These are phyloP conservation scores for Coendou prehensilis DNA, from an alignment of 2,797 vertebrate genomes.

Conservation along the genomic window DNA sequence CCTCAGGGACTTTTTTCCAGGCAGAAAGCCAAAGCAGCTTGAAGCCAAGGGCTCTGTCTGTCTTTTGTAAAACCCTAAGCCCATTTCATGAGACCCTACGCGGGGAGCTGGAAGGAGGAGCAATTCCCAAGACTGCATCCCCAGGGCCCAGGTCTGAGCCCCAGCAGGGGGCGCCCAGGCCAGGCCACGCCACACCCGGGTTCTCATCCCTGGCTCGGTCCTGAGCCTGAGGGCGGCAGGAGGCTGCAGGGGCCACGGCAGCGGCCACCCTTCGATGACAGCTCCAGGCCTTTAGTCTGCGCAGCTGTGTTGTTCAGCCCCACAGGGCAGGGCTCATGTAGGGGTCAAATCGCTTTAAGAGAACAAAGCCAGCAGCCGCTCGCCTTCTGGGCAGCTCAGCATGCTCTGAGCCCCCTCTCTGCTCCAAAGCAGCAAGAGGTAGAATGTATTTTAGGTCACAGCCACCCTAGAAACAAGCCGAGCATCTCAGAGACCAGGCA, in stretches of 20 bases:
- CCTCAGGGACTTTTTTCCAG: not conserved
- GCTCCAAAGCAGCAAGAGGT: not conserved
- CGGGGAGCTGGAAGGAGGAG: not conserved
- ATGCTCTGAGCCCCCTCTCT: not conserved
- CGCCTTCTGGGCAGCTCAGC: not conserved
- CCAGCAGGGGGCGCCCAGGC: not conserved
- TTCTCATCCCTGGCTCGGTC: fast-evolving
- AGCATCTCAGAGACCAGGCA: not conserved
- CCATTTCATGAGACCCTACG: conserved; percentile 44
- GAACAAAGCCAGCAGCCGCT: not conserved
- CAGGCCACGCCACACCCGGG: fast-evolving
- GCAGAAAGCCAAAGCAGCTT: conserved; percentile 66
- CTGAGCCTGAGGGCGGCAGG: not conserved
- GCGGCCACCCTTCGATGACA: fast-evolving
- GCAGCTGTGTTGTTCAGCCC: not conserved
- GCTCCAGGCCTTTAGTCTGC: not conserved
- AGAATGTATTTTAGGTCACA: fast-evolving
- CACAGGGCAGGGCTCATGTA: not conserved
- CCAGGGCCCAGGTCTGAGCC: not conserved
- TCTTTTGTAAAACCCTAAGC: conserved; percentile 64
- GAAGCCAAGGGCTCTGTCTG: conserved; percentile 63
- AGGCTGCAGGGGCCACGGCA: not conserved
- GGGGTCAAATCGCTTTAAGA: not conserved
- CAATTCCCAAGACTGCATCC: not conserved
- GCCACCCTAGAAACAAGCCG: not conserved